These are phyloP conservation scores for Eufriesea mexicana DNA, from an alignment of 1,140 invertebrate genomes.

Conservation along the genomic window DNA sequence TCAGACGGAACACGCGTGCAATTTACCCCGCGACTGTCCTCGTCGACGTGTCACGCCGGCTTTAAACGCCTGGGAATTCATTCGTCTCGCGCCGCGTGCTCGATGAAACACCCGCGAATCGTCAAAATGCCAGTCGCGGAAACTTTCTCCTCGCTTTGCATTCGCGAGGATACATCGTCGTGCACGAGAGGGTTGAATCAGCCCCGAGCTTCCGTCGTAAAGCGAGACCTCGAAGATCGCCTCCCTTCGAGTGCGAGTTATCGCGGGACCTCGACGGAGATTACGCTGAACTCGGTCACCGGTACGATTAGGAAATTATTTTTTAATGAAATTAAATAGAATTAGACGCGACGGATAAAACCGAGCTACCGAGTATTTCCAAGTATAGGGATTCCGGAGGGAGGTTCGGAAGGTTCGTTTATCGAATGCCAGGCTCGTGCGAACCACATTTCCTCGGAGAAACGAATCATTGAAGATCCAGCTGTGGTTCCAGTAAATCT, in stretches of 20 bases:
- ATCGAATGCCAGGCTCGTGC: not conserved
- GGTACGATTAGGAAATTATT: too few relatives aligned
- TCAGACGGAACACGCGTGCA: constrained; percentile 31
- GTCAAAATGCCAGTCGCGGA: not conserved
- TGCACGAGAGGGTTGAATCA: too few relatives aligned
- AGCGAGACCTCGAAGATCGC: too few relatives aligned
- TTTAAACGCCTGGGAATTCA: constrained; percentile 34
- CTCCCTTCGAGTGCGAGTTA: too few relatives aligned
- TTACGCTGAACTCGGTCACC: too few relatives aligned
- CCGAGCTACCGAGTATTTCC: not conserved
- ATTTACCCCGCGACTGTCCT: constrained; percentile 30
- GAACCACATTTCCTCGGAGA: constrained; percentile 23
- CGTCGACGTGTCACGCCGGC: not conserved
- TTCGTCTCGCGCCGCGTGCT: constrained; percentile 6
- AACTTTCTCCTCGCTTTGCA: not conserved
- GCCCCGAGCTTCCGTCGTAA: too few relatives aligned
- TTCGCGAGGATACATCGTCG: not conserved
- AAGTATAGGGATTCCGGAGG: not conserved
- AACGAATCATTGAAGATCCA: constrained; percentile 3
- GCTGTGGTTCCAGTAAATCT: constrained; percentile 35
- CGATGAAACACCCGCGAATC: not conserved
- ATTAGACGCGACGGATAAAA: not conserved
- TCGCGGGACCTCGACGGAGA: too few relatives aligned
- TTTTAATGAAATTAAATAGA: not conserved
- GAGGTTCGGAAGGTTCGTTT: not conserved